Base-by-base conservation (phyloP, 2,888 invertebrate species). In the Bombyx huttoni region DNA sequence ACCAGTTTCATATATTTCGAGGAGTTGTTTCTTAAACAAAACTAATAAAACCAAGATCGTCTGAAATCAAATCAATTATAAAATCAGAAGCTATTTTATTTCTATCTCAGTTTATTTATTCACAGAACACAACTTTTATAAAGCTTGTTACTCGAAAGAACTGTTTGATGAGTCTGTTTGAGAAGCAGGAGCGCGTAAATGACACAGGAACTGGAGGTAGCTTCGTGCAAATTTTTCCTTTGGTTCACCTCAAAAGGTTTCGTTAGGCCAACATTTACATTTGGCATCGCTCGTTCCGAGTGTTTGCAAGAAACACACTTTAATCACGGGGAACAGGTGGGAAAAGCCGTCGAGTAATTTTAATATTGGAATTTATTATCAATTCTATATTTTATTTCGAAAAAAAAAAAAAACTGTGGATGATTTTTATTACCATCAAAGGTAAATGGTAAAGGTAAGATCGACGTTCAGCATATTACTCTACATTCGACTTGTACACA, bases 311-410 rank as follows among this genome's bases (percentile, higher is more conserved):
- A 66, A 75, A 78, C 76, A 75, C 76, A 78, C 81, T 85, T 86
- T 85, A 86, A 86, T 85, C 86, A 82, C 78, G 67, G 78, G 66
- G 75, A 81, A 79, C 81, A 83, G 83, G 84, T 77, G 75, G 70
- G 58, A 70, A 69, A 66, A 71, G 61, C 63, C 70, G 70, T 62
- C 68, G 70, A 75, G 78, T 75, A 79, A 81, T 83, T 81, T 84
- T 76, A 76, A 76, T 81, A 82, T 85, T 83, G 78, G 74, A 78
- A 75, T 80, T 82, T 53, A 72, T 77, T 78, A 80, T 79, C 73
- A 78, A 79, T 79, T 78, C 72, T 67, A 63, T 62, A 61, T 65
- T 68, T 68, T 63, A 64, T 59, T 51, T 55, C 65, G 68, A 64
- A 64, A 65, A 52, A 58, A 56, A 64, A 65, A 70, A 24, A 3